These are phyloP conservation scores for Platycheirus albimanus DNA, from an alignment of 2,888 invertebrate species.

Conservation along the genomic window DNA sequence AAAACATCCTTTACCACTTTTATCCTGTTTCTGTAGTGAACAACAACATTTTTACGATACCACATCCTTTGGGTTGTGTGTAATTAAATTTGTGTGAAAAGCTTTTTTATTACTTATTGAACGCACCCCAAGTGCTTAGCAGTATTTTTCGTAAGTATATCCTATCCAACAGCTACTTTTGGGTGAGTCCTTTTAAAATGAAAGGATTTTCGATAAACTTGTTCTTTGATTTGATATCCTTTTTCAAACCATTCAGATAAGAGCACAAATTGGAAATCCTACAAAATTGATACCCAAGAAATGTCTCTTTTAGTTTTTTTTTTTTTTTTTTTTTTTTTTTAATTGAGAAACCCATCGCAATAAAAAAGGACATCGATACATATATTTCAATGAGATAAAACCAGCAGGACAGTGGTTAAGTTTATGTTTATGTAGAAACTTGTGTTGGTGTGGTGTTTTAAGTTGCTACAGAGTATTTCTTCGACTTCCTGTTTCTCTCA, in stretches of 20 bases:
- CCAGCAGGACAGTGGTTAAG: conserved; percentile 1
- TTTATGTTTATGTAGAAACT: conserved; percentile 16
- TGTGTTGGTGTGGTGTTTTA: not conserved
- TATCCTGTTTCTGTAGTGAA: not conserved
- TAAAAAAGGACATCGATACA: conserved; percentile 53
- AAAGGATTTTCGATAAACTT: not conserved
- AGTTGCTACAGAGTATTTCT: too few species aligned
- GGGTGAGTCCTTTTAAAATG: not conserved
- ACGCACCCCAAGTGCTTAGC: not conserved
- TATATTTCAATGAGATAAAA: conserved; percentile 44
- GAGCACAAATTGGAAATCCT: not conserved
- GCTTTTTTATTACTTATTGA: conserved; percentile 1
- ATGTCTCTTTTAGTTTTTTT: too few species aligned
- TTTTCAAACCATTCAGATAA: conserved; percentile 8
- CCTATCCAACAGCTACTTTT: too few species aligned
- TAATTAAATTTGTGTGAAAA: conserved; percentile 32
- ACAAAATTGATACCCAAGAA: not conserved
- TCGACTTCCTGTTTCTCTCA: too few species aligned
- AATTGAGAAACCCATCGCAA: not conserved
- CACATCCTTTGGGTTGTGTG: conserved; percentile 15
- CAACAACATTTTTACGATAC: not conserved
- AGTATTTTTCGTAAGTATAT: not conserved
- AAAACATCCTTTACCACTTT: conserved; percentile 39
- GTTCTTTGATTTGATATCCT: not conserved
- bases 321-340: not conserved